Conservation (phyloP, 2,888 invertebrate species). For the Cactoblastis cactorum region DNA sequence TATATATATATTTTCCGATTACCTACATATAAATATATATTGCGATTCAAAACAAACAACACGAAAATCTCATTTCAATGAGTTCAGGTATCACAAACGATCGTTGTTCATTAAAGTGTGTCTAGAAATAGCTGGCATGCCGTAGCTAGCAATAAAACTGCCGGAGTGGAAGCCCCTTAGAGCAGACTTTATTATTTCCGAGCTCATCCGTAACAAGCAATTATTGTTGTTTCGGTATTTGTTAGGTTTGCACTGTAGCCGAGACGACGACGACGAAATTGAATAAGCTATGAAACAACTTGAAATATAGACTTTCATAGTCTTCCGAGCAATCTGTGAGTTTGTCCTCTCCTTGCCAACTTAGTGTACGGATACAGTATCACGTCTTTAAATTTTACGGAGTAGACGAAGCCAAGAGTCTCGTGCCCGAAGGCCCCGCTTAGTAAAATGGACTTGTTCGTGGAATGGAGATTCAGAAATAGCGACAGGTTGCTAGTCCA, state of each 20-base stretch:
- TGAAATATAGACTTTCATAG: constrained; percentile 1
- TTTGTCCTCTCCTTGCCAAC: too few species aligned
- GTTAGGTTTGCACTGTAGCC: constrained; percentile 1
- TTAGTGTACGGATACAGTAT: too few species aligned
- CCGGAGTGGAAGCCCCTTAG: constrained; percentile 13
- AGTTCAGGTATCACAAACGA: neutral
- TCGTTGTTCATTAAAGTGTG: neutral
- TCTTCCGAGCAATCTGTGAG: too few species aligned
- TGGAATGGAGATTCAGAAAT: too few species aligned
- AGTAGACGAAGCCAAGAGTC: too few species aligned
- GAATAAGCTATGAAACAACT: constrained; percentile 18
- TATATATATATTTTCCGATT: too few species aligned
- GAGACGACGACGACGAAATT: neutral
- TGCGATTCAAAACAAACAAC: neutral
- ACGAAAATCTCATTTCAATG: neutral
- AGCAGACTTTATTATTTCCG: constrained; percentile 22
- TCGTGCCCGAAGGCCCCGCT: too few species aligned
- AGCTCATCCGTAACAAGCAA: constrained; percentile 23
- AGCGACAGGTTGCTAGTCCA: too few species aligned
- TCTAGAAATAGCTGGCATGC: neutral
- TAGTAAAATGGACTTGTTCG: too few species aligned
- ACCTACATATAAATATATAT: too few species aligned
- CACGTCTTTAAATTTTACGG: too few species aligned
- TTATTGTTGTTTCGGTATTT: constrained; percentile 22
- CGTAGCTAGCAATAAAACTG: constrained; percentile 10